These are phyloP conservation scores for Etheostoma perlongum DNA, from an alignment of 2,797 vertebrate species.

Conservation along the genomic window DNA sequence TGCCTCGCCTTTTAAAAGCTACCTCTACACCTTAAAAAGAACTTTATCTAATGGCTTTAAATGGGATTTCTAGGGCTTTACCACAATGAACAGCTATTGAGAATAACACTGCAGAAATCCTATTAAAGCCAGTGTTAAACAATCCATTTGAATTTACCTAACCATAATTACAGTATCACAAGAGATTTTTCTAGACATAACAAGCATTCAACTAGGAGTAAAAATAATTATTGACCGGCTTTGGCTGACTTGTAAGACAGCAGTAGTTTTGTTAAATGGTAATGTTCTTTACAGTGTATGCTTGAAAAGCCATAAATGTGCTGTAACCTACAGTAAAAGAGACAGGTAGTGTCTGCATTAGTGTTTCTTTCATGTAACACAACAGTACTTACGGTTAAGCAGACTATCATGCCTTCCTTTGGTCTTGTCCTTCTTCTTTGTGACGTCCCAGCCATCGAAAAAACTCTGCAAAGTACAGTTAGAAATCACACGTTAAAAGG, in stretches of 20 bases:
- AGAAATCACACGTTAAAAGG: neutral
- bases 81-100: neutral
- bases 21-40: neutral
- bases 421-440: constrained; percentile 95
- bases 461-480: constrained; percentile 88
- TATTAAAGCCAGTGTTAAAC: constrained; percentile 7
- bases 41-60: neutral
- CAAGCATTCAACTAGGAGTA: constrained; percentile 9
- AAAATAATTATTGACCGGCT: constrained; percentile 28
- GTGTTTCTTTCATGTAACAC: neutral
- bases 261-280: constrained; percentile 23
- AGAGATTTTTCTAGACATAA: constrained; percentile 6
- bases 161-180: constrained; percentile 12
- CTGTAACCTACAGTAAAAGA: constrained; percentile 4
- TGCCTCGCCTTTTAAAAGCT: neutral
- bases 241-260: constrained; percentile 13
- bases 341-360: neutral
- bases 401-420: constrained; percentile 89
- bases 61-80: neutral
- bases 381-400: constrained; percentile 79
- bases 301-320: constrained; percentile 23
- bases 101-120: neutral
- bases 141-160: constrained; percentile 35
- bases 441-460: constrained; percentile 95
- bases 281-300: constrained; percentile 29